Base-by-base conservation (phyloP, 92 coral and sea anemone genomes). In the Meandrina meandrites region DNA sequence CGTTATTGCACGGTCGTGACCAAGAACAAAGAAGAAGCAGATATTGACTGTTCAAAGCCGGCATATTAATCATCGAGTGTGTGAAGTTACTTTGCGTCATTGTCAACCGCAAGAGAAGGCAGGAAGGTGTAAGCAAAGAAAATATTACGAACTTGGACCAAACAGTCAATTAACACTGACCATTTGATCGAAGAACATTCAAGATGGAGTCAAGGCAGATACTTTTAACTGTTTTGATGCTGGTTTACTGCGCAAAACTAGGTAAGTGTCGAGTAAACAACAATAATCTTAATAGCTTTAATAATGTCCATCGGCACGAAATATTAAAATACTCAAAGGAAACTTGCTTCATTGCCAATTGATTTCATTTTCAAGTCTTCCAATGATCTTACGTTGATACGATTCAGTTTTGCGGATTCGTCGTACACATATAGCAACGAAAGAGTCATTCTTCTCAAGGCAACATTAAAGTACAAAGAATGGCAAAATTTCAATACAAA, bases 181-280 rank as follows among this genome's bases (percentile, higher is more conserved):
- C 2, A 14, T 11, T 66, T 10, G 18, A 66, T 66, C 71, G 18
- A 13, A 66, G 18, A 11, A 66, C 71, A 66, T 27, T 66, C 34
- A 66, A 66, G 12, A 66, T 66, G 71, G 71, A 27, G 18, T 27
- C 15, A 30, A 66, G 12, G 71, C 71, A 28, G 71, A 66, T 66
- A 1, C 71, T 66, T 1, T 66, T 66, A 27, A 28, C 71, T 12
- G 71, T 27, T 66, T 27, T 66, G 71, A 28, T 66, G 34, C 71
- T 66, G 71, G 35, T 27, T 66, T 28, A 28, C 71, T 66, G 71
- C 35, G 35, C 71, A 66, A 66, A 27, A 2, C 71, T 66, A 0
- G 71, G 71, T 66, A 66, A 66, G 71, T 27, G 18, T 66, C 71
- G 32, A 66, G 71, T 66, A 66, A 66, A 66, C 71, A 66, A 66